Conservation (phyloP, 2,797 vertebrate genomes). For the Phoeniculus purpureus region DNA sequence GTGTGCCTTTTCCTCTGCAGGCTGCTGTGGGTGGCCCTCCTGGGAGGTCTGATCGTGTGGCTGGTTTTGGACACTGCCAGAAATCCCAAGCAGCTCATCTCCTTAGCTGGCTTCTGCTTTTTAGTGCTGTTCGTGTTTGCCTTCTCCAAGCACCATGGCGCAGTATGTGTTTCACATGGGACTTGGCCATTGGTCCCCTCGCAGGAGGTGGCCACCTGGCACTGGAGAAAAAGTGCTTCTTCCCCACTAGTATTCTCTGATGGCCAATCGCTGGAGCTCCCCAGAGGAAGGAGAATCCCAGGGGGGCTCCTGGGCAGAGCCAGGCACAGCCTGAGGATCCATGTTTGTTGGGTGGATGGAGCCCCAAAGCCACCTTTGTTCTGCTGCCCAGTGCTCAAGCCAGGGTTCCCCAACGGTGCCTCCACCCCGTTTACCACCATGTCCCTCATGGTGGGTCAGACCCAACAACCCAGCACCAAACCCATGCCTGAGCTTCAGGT, state of each 20-base stretch:
- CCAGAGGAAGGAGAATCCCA: not conserved
- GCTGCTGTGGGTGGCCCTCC: slow-evolving; percentile 77
- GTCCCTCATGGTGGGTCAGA: not conserved
- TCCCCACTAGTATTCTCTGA: not conserved
- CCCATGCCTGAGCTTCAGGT: not conserved
- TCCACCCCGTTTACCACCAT: not conserved
- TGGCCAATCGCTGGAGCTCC: not conserved
- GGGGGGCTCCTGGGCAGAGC: not conserved
- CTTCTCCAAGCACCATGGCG: slow-evolving; percentile 85
- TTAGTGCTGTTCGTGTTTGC: slow-evolving; percentile 84
- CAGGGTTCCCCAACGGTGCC: not conserved
- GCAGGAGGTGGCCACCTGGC: not conserved
- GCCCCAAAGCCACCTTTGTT: not conserved
- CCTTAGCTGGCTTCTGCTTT: slow-evolving; percentile 87
- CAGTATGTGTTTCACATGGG: slow-evolving; percentile 77
- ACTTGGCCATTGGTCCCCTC: not conserved
- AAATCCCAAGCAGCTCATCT: slow-evolving; percentile 88
- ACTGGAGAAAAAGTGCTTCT: not conserved
- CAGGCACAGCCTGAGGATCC: not conserved
- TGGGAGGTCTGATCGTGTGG: slow-evolving; percentile 84
- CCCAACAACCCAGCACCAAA: not conserved
- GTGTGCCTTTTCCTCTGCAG: slow-evolving; percentile 72
- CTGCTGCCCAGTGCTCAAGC: not conserved
- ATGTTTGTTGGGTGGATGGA: not conserved
- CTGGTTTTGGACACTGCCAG: slow-evolving; percentile 84